Base-by-base conservation (phyloP, 2,113 vertebrate species). In the Sterrhoptilus dennistouni region DNA sequence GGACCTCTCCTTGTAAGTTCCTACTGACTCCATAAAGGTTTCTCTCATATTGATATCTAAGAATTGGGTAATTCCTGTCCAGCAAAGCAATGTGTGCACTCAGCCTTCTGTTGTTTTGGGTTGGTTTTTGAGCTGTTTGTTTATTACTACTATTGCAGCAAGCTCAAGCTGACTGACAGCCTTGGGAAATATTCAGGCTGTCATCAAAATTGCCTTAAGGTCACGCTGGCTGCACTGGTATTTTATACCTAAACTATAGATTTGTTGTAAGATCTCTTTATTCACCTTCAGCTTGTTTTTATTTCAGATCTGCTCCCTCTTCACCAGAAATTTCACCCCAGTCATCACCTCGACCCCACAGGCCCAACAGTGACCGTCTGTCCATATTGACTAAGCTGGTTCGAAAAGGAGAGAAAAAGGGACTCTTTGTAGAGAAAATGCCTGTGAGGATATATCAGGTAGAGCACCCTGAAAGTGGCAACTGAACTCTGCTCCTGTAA, bases 371-470 rank as follows among this genome's bases (percentile, higher is more conserved):
- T 31, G 99, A 99, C 96, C 98, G 99, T 6, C 99, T 99, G 53
- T 99, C 99, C 89, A 98, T 99, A 96, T 96, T 99, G 88, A 99
- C 99, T 29, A 99, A 99, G n/a, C 97, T 99, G 84, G 99, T 99
- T 69, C 98, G 98, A 80, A 99, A 99, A 87, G 99, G 99, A 47
- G 99, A 99, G 93, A 99, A 99, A 95, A 99, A 99, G 92, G 99
- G 99, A 9, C 98, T 99, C 10, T 99, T 99, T 98, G 99, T 99
- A 33, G 99, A 99, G 96, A 99, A 99, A 96, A 99, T 99, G 99
- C 99, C 99, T 1, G 99, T 98, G 77, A 96, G 99, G 76, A 99
- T 99, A 94, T 99, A 99, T 94, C 99, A 99, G 99, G 99, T 99
- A 96, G 60, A 83, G 57, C 22, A 15, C 33, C 27, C 49, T 53